A percentile compares a stretch with the other conserved stretches of the same genome.
These are phyloP conservation scores for Pelobates cultripes DNA, from an alignment of 2,797 vertebrate genomes.

Conservation along the genomic window DNA sequence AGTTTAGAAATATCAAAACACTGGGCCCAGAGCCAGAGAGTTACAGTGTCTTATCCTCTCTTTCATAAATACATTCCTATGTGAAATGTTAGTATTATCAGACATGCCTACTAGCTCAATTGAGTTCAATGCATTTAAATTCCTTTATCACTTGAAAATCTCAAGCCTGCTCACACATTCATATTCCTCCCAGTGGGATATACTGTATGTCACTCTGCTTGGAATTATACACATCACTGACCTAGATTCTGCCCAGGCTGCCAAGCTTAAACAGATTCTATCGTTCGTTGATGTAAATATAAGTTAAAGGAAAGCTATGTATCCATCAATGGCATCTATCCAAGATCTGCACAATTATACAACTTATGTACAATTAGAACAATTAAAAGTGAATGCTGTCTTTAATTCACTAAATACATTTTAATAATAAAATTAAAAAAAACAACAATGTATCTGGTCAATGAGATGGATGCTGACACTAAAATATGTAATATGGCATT, in stretches of 20 bases:
- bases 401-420: not conserved
- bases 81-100: not conserved
- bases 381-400: no score
- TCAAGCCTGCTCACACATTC: not conserved
- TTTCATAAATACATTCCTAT: not conserved
- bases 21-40: not conserved
- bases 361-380: no score
- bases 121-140: not conserved
- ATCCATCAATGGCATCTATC: not conserved
- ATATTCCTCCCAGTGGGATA: not conserved
- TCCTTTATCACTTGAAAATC: not conserved
- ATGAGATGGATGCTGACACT: not conserved
- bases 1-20: not conserved
- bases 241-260: not conserved
- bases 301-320: not conserved
- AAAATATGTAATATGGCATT: not conserved
- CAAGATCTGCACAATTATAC: not conserved
- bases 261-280: not conserved
- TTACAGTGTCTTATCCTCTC: not conserved
- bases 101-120: not conserved
- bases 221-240: not conserved
- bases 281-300: not conserved
- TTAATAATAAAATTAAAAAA: no score
- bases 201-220: not conserved
- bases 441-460: not conserved